Evolutionary conservation across 30 jellyfish, hydroid and myxozoan genomes (phyloP).

Genomic region (Hydractinia symbiolongicarpus): DNA sequence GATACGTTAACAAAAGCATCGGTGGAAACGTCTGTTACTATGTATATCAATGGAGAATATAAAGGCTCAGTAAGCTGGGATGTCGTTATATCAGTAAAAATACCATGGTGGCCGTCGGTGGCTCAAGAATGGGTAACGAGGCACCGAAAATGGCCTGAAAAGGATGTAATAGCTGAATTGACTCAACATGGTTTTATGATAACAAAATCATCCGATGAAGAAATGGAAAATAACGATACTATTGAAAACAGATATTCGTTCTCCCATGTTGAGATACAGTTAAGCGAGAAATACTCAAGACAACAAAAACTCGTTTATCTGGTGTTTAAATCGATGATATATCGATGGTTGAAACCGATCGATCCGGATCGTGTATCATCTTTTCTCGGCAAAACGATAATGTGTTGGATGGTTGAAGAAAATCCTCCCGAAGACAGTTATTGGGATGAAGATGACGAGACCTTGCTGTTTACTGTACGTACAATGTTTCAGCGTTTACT

Average conservation of each 20-base stretch:
- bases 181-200: not conserved
- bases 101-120: slow-evolving; percentile 27
- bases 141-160: slow-evolving; percentile 14
- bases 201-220: slow-evolving; percentile 2
- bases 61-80: not conserved
- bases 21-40: not conserved
- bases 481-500: not conserved
- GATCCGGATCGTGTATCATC: slow-evolving; percentile 8
- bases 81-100: not conserved
- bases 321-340: slow-evolving; percentile 24
- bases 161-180: not conserved
- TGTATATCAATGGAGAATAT: not conserved
- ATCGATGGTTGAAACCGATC: slow-evolving; percentile 32
- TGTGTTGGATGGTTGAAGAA: slow-evolving; percentile 20
- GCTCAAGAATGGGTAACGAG: slow-evolving; percentile 15
- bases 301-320: slow-evolving; percentile 22
- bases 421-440: not conserved
- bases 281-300: not conserved
- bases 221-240: not conserved
- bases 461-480: not conserved
- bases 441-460: slow-evolving; percentile 18
- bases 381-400: slow-evolving; percentile 19
- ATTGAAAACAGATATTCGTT: slow-evolving; percentile 13
- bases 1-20: slow-evolving; percentile 20
- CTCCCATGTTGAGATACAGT: slow-evolving; percentile 10